Conservation (phyloP, 2,113 vertebrate species). For the Nettapus auritus region DNA sequence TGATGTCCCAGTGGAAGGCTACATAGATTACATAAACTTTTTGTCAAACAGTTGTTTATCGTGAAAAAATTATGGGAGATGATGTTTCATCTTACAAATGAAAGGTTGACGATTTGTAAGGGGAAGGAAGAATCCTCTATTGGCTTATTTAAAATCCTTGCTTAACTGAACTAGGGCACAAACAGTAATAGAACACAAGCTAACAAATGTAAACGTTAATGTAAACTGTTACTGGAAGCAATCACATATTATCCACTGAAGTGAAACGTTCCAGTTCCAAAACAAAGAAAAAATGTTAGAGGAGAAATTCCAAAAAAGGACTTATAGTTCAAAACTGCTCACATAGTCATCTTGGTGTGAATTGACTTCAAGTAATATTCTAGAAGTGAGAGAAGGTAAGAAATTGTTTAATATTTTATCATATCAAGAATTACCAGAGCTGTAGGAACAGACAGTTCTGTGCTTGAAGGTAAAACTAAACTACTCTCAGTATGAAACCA, state of each 20-base stretch:
- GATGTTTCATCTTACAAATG: background rate
- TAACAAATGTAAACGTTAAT: slow-evolving; percentile 40
- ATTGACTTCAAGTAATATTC: background rate
- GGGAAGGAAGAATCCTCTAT: background rate
- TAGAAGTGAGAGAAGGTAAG: slow-evolving; percentile 11
- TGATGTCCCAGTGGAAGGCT: background rate
- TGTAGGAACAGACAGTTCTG: background rate
- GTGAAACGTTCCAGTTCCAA: slow-evolving; percentile 30
- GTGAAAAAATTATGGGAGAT: background rate
- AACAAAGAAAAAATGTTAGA: background rate
- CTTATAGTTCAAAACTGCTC: background rate
- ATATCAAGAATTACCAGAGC: background rate
- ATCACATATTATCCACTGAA: slow-evolving; percentile 15
- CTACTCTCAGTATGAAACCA: background rate
- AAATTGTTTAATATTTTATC: background rate
- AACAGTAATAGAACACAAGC: slow-evolving; percentile 22
- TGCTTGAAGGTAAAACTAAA: background rate
- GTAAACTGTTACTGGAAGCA: slow-evolving; percentile 39
- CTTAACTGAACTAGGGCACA: slow-evolving; percentile 20
- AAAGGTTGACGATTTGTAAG: background rate
- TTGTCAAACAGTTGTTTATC: background rate
- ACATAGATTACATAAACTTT: slow-evolving; percentile 8
- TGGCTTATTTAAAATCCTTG: background rate
- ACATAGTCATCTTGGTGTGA: background rate
- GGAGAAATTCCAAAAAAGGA: slow-evolving; percentile 22